A percentile compares a stretch with the other conserved stretches of the same genome.
Evolutionary conservation across 2,888 invertebrate genomes (phyloP).

Genomic region (Petrolisthes manimaculis): DNA sequence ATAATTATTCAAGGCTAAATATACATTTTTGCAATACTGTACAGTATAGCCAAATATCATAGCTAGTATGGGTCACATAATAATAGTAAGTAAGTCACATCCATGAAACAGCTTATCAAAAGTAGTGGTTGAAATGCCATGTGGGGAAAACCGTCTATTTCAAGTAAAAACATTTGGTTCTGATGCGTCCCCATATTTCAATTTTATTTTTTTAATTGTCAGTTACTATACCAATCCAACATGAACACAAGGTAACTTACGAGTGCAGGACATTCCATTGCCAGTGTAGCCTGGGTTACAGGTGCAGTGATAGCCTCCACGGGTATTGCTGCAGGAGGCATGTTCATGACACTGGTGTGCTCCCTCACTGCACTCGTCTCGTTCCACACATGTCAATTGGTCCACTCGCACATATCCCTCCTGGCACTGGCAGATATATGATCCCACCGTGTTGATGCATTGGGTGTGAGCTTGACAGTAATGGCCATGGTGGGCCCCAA

Average conservation of each 20-base stretch:
- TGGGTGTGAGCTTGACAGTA: constrained; percentile 87
- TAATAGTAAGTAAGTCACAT: too few species aligned
- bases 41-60: too few species aligned
- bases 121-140: too few species aligned
- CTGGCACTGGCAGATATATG: constrained; percentile 85
- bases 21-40: too few species aligned
- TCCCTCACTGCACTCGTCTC: constrained; percentile 82
- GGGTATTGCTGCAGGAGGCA: constrained; percentile 84
- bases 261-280: constrained; percentile 80
- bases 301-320: constrained; percentile 82
- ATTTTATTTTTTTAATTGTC: neutral
- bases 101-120: too few species aligned
- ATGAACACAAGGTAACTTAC: constrained; percentile 74
- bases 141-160: neutral
- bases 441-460: constrained; percentile 85
- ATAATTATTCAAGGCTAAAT: too few species aligned
- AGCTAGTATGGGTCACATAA: too few species aligned
- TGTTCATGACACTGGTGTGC: constrained; percentile 81
- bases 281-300: constrained; percentile 82
- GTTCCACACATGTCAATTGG: constrained; percentile 82
- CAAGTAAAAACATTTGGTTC: constrained; percentile 7
- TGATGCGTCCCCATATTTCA: too few species aligned
- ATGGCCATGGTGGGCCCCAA: constrained; percentile 83
- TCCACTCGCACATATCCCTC: constrained; percentile 82
- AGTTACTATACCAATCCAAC: neutral